Percentiles rank a stretch among this genome's conserved stretches.
These are phyloP conservation scores for Synanthedon vespiformis DNA, from an alignment of 2,888 invertebrate species.

Conservation along the genomic window DNA sequence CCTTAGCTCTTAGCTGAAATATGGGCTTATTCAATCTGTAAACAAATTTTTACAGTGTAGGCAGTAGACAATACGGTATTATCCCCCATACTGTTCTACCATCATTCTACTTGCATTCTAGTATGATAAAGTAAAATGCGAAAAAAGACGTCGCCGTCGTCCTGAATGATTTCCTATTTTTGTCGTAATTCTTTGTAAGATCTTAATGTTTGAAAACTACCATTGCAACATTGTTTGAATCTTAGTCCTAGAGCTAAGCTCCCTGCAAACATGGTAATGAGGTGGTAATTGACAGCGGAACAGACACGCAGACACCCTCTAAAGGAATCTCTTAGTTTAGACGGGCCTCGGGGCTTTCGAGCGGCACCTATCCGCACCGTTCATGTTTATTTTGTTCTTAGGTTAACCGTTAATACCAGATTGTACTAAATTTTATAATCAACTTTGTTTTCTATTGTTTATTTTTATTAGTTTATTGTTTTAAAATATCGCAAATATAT, in stretches of 20 bases:
- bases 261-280: constrained; percentile 23
- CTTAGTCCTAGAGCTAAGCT: constrained; percentile 4
- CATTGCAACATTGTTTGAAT: background rate
- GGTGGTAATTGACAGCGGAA: constrained; percentile 24
- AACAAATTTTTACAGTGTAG: no score
- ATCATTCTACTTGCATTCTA: no score
- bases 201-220: constrained; percentile 1
- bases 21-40: no score
- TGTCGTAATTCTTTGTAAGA: background rate
- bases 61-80: no score
- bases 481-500: no score
- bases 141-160: no score
- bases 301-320: constrained; percentile 7
- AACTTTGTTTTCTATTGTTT: no score
- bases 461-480: no score
- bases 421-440: no score
- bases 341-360: constrained; percentile 6
- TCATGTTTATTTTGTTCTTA: constrained; percentile 10
- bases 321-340: constrained; percentile 4
- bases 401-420: constrained; percentile 19
- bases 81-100: no score
- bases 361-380: constrained; percentile 8
- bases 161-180: background rate
- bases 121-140: no score
- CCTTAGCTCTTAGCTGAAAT: no score